These are phyloP conservation scores for honey bee (Apis mellifera) DNA, from an alignment of 1,140 invertebrate genomes.

Conservation along the genomic window DNA sequence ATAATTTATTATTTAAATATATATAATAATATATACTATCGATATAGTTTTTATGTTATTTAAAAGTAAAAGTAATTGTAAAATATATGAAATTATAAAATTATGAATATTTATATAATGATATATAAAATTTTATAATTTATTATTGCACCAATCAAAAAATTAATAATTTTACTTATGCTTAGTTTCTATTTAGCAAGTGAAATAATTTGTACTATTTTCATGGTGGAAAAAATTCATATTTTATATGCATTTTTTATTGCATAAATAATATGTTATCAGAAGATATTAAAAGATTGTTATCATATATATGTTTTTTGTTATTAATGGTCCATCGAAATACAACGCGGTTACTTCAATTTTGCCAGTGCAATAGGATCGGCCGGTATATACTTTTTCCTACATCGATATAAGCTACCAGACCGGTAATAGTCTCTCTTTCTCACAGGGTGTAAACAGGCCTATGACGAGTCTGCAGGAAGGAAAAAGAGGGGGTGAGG, in stretches of 20 bases:
- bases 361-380: constrained; percentile 41
- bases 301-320: constrained; percentile 16
- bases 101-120: background rate
- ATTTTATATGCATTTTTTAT: background rate
- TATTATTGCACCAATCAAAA: background rate
- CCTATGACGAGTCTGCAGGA: constrained; percentile 37
- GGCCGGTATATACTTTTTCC: constrained; percentile 27
- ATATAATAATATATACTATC: background rate
- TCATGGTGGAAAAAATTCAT: background rate
- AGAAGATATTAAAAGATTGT: constrained; percentile 25
- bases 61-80: too few relatives aligned
- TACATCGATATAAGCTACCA: constrained; percentile 45
- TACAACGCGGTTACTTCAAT: constrained; percentile 40
- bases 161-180: background rate
- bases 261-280: constrained; percentile 30
- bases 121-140: background rate
- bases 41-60: background rate
- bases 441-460: constrained; percentile 45
- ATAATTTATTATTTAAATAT: background rate
- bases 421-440: constrained; percentile 50
- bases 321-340: constrained; percentile 35
- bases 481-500: constrained; percentile 22
- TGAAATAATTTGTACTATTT: background rate
- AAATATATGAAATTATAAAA: background rate
- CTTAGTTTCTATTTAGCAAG: background rate